Base-by-base conservation (phyloP, 2,888 invertebrate species). In the Camptogramma bilineatum region DNA sequence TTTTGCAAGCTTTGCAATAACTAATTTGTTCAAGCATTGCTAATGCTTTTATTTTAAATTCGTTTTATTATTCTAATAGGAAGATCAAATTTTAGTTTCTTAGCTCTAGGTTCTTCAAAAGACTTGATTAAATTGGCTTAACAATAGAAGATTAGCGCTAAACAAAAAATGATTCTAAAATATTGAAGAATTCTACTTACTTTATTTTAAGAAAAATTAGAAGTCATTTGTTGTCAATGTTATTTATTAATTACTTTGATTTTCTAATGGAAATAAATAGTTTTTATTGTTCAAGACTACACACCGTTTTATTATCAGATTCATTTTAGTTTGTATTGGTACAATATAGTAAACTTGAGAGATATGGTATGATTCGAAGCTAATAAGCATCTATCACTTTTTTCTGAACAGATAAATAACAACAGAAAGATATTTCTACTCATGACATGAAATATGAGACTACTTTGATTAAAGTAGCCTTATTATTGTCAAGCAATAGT, bases 201-300 rank as follows among this genome's bases (percentile, higher is more conserved):
- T 57, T 63, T 16, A 7, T 4, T 42, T 13, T 10, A 51, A 28
- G 3, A n/a, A 17, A 63, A 42, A 48, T 31, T 58, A 28, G n/a
- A 46, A 58, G 51, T 59, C 8, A 17, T 48, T n/a, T 48, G 18
- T 55, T 46, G 52, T 56, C n/a, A 21, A 21, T 54, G 17, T 65
- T 58, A 58, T 66, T 54, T 54, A 61, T 44, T 53, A 18, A 54
- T 54, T 46, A 48, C 31, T 19, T 42, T 17, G 24, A 42, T 44
- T 46, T 50, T 58, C 17, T 62, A 39, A 39, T 51, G n/a, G n/a
- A 44, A 52, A 60, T 51, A 59, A 64, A 60, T 9, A 16, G 24
- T 56, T 60, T 47, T 64, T 28, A 16, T 47, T 21, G 47, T 44
- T 57, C 16, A n/a, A n/a, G 50, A 50, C 31, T 5, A 55, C 18